Conservation (phyloP, 2,888 invertebrate species). For the Sipha maydis region DNA sequence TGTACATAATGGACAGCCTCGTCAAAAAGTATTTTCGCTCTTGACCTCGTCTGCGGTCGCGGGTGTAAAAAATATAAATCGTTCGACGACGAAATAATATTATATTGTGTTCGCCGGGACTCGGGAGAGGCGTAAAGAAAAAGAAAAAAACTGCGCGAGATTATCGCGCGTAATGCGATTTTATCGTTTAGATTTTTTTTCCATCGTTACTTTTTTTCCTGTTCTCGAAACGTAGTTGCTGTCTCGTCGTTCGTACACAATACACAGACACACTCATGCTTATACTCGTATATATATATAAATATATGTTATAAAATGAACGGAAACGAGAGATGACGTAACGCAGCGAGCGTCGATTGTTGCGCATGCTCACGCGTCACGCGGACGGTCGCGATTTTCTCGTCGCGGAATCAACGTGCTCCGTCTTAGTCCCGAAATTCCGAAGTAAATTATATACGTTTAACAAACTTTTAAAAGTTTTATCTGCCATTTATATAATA, state of each 20-base stretch:
- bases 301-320: not conserved
- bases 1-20: slow-evolving; percentile 29
- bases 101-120: not conserved
- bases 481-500: not conserved
- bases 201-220: not conserved
- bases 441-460: not conserved
- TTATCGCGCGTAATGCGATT: slow-evolving; percentile 22
- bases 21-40: slow-evolving; percentile 38
- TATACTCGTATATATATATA: not conserved
- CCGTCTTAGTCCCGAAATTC: not conserved
- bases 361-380: not conserved
- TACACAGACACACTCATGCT: not conserved
- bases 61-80: slow-evolving; percentile 13
- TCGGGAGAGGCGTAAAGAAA: not conserved
- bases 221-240: slow-evolving; percentile 9
- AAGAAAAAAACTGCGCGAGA: not conserved
- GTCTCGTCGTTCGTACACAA: not conserved
- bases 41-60: slow-evolving; percentile 54
- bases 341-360: not conserved
- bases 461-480: not conserved
- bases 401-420: not conserved
- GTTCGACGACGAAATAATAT: slow-evolving; percentile 23
- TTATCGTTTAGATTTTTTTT: slow-evolving; percentile 27
- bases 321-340: slow-evolving; percentile 43
- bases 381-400: not conserved